Conservation (phyloP, 2,888 invertebrate species). For the Trimorus sp. region DNA sequence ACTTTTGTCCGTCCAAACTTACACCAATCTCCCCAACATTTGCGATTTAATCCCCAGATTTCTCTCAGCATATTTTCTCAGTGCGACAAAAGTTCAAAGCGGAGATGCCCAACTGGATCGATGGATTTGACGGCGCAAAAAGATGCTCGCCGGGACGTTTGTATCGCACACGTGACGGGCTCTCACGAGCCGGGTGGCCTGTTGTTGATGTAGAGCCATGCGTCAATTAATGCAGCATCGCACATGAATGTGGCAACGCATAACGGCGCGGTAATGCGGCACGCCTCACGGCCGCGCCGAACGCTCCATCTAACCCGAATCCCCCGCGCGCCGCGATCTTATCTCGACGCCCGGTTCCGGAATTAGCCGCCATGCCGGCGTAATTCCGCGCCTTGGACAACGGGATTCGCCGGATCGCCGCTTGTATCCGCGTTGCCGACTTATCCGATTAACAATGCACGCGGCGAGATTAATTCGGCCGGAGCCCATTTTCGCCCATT, state of each 20-base stretch:
- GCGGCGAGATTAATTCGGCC: constrained; percentile 37
- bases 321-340: constrained; percentile 54
- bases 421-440: constrained; percentile 40
- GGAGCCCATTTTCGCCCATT: constrained; percentile 38
- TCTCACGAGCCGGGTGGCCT: constrained; percentile 76
- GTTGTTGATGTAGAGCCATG: constrained; percentile 75
- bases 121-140: constrained; percentile 50
- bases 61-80: too few species aligned
- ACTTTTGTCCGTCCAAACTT: too few species aligned
- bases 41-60: too few species aligned
- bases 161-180: constrained; percentile 76
- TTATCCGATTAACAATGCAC: constrained; percentile 60
- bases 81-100: too few species aligned
- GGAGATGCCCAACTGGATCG: constrained; percentile 11
- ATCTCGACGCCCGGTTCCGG: constrained; percentile 42
- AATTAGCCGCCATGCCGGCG: constrained; percentile 11
- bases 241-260: constrained; percentile 78
- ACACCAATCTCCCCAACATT: too few species aligned
- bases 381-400: constrained; percentile 39
- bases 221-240: constrained; percentile 79
- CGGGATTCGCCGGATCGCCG: constrained; percentile 38
- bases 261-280: constrained; percentile 75
- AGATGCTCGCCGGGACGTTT: constrained; percentile 56
- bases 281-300: constrained; percentile 73
- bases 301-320: constrained; percentile 75